Evolutionary conservation across 2,113 vertebrate genomes (phyloP).

Genomic region (Toxotes chatareus): DNA sequence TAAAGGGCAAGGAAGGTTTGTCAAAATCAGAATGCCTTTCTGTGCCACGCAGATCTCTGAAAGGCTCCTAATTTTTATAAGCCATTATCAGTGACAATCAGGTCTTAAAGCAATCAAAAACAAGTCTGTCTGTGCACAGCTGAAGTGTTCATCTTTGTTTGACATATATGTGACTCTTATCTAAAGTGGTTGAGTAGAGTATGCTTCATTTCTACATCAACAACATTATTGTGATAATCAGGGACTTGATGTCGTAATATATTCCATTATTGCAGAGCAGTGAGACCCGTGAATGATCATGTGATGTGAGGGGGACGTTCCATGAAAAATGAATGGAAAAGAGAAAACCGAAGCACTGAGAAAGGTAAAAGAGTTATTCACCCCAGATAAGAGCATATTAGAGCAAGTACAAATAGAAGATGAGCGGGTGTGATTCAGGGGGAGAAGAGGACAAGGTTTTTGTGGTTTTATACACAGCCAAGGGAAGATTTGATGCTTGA

Average conservation of each 20-base stretch:
- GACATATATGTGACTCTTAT: conserved; percentile 13
- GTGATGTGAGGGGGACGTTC: background rate
- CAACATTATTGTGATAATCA: conserved; percentile 42
- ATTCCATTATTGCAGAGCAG: conserved; percentile 33
- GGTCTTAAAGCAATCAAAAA: background rate
- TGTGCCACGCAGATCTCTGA: background rate
- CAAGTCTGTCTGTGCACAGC: background rate
- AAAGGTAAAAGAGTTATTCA: conserved; percentile 28
- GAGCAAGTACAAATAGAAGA: background rate
- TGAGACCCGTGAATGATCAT: conserved; percentile 17
- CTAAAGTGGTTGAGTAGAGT: conserved; percentile 21
- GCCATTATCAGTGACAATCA: conserved; percentile 2
- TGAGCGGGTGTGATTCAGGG: conserved; percentile 27
- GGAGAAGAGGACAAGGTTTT: conserved; percentile 2
- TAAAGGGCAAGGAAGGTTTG: conserved; percentile 25
- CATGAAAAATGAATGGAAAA: background rate
- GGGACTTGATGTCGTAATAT: conserved; percentile 28
- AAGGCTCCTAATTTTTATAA: conserved; percentile 3
- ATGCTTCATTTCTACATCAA: conserved; percentile 22
- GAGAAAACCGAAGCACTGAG: conserved; percentile 16
- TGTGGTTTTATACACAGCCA: conserved; percentile 1
- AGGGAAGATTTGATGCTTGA: conserved; percentile 14
- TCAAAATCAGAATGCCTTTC: conserved; percentile 6
- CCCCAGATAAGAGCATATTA: conserved; percentile 48
- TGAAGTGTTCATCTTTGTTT: conserved; percentile 5